Conservation (phyloP, 2,797 vertebrate species). For the Notolepis coatsorum region DNA sequence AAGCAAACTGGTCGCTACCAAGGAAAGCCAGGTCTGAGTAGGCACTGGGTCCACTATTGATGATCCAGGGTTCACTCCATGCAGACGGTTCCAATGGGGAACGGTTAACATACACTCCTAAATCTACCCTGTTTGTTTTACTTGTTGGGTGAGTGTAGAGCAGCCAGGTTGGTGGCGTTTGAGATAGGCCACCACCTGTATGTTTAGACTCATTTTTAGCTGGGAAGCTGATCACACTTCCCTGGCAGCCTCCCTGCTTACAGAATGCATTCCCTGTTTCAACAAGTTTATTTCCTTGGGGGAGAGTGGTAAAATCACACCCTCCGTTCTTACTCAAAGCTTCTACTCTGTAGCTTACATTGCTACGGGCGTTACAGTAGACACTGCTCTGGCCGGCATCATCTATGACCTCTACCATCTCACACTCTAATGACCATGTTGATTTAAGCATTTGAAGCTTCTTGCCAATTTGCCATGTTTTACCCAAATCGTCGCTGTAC, state of each 20-base stretch:
- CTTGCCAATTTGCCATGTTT: conserved; percentile 68
- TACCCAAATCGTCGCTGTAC: conserved; percentile 78
- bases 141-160: conserved; percentile 81
- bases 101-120: conserved; percentile 79
- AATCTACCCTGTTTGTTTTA: conserved; percentile 49
- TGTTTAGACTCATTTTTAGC: not conserved
- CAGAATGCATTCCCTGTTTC: conserved; percentile 66
- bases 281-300: conserved; percentile 37
- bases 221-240: conserved; percentile 81
- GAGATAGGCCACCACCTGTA: not conserved
- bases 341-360: conserved; percentile 52
- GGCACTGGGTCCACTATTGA: conserved; percentile 73
- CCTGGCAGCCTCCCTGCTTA: conserved; percentile 80
- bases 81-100: conserved; percentile 24
- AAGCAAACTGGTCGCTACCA: conserved; percentile 68
- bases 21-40: conserved; percentile 83
- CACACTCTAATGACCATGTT: too few species aligned
- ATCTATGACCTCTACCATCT: conserved; percentile 65
- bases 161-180: conserved; percentile 76
- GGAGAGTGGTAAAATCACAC: conserved; percentile 48
- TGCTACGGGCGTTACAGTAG: conserved; percentile 77
- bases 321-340: conserved; percentile 66
- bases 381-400: conserved; percentile 24
- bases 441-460: conserved; percentile 82
- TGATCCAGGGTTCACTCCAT: conserved; percentile 75